Percentiles rank a stretch among this genome's conserved stretches.
Conservation (phyloP, 1,140 invertebrate genomes). For the Elysia chlorotica region DNA sequence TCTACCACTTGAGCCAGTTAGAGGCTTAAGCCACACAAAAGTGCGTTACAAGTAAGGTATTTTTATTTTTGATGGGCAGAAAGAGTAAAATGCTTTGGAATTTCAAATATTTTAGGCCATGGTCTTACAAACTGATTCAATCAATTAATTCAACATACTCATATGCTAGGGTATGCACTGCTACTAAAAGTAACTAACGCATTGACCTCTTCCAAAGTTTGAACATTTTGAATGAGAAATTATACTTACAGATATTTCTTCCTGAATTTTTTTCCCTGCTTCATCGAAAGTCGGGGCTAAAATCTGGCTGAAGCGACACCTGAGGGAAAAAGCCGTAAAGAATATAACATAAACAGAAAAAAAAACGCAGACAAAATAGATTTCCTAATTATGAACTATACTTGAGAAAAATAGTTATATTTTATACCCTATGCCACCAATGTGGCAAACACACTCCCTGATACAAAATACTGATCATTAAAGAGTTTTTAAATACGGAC, state of each 20-base stretch:
- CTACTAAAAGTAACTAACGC: too few species aligned
- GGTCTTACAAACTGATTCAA: not conserved
- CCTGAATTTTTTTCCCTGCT: conserved; percentile 83
- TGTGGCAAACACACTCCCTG: not conserved
- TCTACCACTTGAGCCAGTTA: too few species aligned
- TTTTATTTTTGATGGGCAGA: not conserved
- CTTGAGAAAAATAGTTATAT: not conserved
- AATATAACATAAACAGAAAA: not conserved
- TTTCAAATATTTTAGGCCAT: not conserved
- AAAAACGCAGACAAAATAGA: not conserved
- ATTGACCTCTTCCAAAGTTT: too few species aligned
- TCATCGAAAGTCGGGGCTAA: conserved; percentile 96
- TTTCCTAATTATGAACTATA: not conserved
- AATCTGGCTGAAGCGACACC: conserved; percentile 83
- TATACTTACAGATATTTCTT: conserved; percentile 73
- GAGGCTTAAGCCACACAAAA: too few species aligned
- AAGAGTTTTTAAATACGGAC: not conserved
- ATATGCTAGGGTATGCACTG: too few species aligned
- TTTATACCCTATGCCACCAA: not conserved
- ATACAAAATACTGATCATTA: not conserved
- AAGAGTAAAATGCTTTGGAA: not conserved
- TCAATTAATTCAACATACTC: too few species aligned
- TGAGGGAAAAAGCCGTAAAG: conserved; percentile 17
- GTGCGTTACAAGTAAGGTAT: too few species aligned
- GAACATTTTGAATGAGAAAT: not conserved